A percentile compares a stretch with the other conserved stretches of the same genome.
Conservation (phyloP, 2,797 vertebrate species). For the Todus mexicanus region DNA sequence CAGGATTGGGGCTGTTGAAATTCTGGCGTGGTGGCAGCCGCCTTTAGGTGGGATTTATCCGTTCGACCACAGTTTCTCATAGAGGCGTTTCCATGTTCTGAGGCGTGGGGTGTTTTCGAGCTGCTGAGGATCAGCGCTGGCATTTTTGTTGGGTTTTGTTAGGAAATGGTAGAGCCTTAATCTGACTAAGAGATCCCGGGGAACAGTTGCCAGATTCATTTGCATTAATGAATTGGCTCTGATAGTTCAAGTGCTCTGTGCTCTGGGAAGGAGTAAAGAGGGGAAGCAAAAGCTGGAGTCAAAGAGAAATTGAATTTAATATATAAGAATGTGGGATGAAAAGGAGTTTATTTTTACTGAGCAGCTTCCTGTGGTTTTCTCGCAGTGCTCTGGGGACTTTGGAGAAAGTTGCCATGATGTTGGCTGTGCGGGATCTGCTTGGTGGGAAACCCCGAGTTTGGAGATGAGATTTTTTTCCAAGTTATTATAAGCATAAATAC, state of each 20-base stretch:
- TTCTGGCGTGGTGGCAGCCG: not conserved
- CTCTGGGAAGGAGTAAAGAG: not conserved
- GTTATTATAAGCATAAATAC: not conserved
- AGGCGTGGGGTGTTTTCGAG: not conserved
- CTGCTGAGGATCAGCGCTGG: not conserved
- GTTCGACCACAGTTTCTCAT: not conserved
- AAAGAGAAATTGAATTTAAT: not conserved
- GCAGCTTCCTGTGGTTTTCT: slow-evolving; percentile 4
- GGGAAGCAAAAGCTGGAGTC: not conserved
- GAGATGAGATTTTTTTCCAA: not conserved
- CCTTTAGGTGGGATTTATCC: not conserved
- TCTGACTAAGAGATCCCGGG: not conserved
- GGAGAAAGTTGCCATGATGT: not conserved
- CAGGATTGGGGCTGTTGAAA: not conserved
- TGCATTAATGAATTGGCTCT: not conserved
- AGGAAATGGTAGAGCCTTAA: not conserved
- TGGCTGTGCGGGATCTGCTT: not conserved
- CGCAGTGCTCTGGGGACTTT: not conserved
- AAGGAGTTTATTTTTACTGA: not conserved
- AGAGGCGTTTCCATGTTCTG: not conserved
- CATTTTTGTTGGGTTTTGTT: not conserved
- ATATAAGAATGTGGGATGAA: not conserved
- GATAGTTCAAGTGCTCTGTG: not conserved
- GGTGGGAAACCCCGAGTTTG: not conserved
- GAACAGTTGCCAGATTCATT: not conserved